Evolutionary conservation across 2,113 vertebrate species (phyloP).

Genomic region (Corydoras maculifer): DNA sequence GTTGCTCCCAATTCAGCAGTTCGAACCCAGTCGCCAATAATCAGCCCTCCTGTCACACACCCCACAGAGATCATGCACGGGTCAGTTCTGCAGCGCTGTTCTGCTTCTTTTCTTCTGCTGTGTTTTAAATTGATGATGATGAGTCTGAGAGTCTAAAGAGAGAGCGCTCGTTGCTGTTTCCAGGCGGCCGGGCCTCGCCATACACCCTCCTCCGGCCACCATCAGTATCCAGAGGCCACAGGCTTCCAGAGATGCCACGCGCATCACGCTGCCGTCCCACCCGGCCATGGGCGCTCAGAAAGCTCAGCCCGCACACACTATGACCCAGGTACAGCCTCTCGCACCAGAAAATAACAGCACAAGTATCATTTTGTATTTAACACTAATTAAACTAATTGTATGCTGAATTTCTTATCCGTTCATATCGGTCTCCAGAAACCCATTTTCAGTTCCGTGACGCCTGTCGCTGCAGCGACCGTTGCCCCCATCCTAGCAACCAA

Average conservation of each 20-base stretch:
- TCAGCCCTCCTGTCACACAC: slow-evolving; percentile 83
- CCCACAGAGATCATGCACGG: slow-evolving; percentile 82
- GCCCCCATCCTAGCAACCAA: slow-evolving; percentile 93
- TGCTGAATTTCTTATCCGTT: not conserved
- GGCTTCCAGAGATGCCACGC: slow-evolving; percentile 73
- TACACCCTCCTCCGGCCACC: slow-evolving; percentile 80
- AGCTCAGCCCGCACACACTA: slow-evolving; percentile 83
- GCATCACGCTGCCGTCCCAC: slow-evolving; percentile 88
- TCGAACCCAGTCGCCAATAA: slow-evolving; percentile 89
- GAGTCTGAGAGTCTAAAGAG: no score
- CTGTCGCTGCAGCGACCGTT: slow-evolving; percentile 93
- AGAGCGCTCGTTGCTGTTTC: not conserved
- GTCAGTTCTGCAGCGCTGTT: slow-evolving; percentile 56
- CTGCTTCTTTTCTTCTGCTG: not conserved
- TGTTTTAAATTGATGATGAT: no score
- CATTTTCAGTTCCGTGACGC: slow-evolving; percentile 91
- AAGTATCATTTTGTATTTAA: not conserved
- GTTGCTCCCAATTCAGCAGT: slow-evolving; percentile 89
- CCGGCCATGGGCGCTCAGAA: slow-evolving; percentile 83
- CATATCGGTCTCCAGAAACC: slow-evolving; percentile 71
- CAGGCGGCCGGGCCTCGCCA: slow-evolving; percentile 81
- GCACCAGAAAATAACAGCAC: no score
- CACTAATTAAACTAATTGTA: not conserved
- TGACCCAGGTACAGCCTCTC: slow-evolving; percentile 76
- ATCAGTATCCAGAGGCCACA: slow-evolving; percentile 89